Evolutionary conservation across 2,888 invertebrate species (phyloP), one percentile per base, ranked within the genome.

Genomic region (Netelia inedita): DNA sequence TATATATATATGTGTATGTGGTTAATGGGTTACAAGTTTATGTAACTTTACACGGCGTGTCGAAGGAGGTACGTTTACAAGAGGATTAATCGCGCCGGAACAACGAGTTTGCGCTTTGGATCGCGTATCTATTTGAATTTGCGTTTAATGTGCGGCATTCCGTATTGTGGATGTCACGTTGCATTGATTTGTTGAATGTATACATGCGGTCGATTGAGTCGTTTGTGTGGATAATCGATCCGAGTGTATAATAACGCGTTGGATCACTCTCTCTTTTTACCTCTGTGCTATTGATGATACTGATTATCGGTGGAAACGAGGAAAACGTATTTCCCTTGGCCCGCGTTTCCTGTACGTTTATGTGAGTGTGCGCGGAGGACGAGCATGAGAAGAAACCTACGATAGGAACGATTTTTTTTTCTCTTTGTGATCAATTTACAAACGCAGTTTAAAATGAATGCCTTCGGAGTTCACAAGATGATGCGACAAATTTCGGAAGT

Each of bases 401-500:
- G 21, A 69, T 68, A 68, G 14, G 2, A 14, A 3, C 9, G 19
- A n/a, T 57, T 10, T 78, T 57, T 10, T 78, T 50, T 11, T 61
- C 35, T 46, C 46, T 46, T 46, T 46, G 46, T 46, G 46, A 46
- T 46, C 14, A 46, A 14, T 46, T 14, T 46, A 14, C 14, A 46
- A 46, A 11, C 46, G 14, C 5, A 46, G 14, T 14, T 46, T 14
- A 46, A 46, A 14, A 87, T 87, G 87, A 86, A 85, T 79, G 66
- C 72, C 0, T 81, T 87, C 66, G 80, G 82, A 28, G 81, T 85
- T 1, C 90, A 90, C 66, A 91, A 90, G 85, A 88, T 92, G 87
- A 92, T 93, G 89, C 87, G 93, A 81, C 93, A 93, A 83, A 91
- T 93, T 80, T 93, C 93, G 2, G 92, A 93, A 85, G 91, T 93